Evolutionary conservation across 2,113 vertebrate species (phyloP).

Genomic region (Andinoacara biseriatus): DNA sequence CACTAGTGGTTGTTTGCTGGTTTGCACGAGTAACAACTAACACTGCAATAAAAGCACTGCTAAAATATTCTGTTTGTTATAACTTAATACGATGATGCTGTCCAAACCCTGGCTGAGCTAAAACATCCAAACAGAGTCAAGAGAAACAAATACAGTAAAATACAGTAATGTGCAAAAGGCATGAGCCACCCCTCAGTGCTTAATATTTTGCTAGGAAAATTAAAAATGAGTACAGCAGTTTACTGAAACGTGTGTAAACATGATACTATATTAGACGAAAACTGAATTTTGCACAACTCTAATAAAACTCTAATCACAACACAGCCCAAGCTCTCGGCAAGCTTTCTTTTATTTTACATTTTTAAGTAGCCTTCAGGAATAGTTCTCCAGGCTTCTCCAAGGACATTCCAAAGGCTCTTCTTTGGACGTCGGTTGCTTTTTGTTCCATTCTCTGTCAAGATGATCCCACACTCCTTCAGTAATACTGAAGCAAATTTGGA

Average conservation of each 20-base stretch:
- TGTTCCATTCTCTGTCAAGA: background rate
- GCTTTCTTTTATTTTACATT: too few species aligned
- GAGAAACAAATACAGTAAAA: background rate
- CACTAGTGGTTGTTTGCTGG: background rate
- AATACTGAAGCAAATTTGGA: background rate
- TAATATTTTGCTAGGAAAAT: too few species aligned
- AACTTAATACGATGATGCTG: accelerated
- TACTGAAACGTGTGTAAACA: too few species aligned
- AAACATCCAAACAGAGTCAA: background rate
- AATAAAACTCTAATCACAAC: too few species aligned
- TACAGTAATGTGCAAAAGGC: background rate
- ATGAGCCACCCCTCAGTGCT: background rate
- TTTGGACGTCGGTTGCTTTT: background rate
- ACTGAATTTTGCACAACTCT: background rate
- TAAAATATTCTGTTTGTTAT: background rate
- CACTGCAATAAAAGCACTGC: background rate
- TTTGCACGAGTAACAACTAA: background rate
- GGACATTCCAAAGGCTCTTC: background rate
- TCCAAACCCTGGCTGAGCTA: too few species aligned
- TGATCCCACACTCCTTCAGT: background rate
- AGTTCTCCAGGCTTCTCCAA: background rate
- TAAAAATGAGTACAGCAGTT: too few species aligned
- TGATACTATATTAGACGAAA: too few species aligned
- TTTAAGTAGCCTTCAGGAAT: background rate
- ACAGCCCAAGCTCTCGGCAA: background rate